phyloP scores from a whole-genome alignment of 1,140 invertebrate genomes.

The Ladona fulva region DNA sequence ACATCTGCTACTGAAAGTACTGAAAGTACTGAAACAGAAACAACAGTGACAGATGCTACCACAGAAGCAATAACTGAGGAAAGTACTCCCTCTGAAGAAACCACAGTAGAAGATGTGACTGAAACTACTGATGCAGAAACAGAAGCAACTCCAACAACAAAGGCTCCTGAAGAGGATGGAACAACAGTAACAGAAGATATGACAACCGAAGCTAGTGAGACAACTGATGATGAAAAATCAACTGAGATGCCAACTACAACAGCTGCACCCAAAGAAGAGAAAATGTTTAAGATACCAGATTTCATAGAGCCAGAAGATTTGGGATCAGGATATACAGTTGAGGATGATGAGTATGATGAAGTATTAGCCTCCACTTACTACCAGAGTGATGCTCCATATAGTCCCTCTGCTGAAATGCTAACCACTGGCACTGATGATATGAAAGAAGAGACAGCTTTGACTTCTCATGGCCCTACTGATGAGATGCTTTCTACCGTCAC shows the following conservation, averaged over 20 bases:
- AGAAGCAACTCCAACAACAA: conserved; percentile 16
- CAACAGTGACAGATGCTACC: conserved; percentile 12
- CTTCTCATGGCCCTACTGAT: too few relatives aligned
- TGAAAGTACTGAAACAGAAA: not conserved
- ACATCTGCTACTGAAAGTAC: conserved; percentile 15
- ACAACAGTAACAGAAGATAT: conserved; percentile 18
- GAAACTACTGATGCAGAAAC: conserved; percentile 15
- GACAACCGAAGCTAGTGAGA: not conserved
- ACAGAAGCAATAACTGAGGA: conserved; percentile 21
- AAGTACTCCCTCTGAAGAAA: conserved; percentile 19
- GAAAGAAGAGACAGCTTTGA: not conserved
- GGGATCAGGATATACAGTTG: not conserved
- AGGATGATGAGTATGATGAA: not conserved
- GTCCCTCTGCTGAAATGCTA: not conserved
- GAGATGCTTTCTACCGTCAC: too few relatives aligned
- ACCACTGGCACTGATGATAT: not conserved
- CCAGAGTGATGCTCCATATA: not conserved
- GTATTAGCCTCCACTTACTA: not conserved
- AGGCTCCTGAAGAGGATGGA: conserved; percentile 14
- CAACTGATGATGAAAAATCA: conserved; percentile 8
- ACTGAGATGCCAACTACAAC: conserved; percentile 20
- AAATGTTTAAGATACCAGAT: not conserved
- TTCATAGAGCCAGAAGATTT: not conserved
- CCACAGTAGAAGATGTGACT: conserved; percentile 19
- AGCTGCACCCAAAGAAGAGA: not conserved